Evolutionary conservation across 2,113 vertebrate genomes (phyloP).

Genomic region (Melanotaenia duboulayi): DNA sequence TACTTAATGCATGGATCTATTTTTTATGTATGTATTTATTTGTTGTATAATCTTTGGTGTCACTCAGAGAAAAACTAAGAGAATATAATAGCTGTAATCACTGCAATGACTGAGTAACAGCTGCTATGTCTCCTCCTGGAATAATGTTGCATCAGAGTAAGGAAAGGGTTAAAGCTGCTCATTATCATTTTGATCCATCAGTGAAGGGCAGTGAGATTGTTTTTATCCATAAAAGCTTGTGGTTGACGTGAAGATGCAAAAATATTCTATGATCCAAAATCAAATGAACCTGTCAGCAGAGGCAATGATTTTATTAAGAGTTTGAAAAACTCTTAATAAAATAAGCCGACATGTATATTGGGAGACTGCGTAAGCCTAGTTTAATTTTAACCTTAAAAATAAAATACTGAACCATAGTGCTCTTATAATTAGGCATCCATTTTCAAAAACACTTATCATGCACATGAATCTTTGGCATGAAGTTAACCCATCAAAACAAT

Average conservation of each 20-base stretch:
- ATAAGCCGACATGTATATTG: too few relatives aligned
- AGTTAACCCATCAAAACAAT: too few relatives aligned
- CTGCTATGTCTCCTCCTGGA: not conserved
- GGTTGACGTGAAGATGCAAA: not conserved
- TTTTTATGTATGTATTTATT: not conserved
- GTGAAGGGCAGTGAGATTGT: constrained; percentile 8
- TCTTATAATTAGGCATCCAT: too few relatives aligned
- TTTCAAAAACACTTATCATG: too few relatives aligned
- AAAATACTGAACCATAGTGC: too few relatives aligned
- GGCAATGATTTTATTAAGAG: too few relatives aligned
- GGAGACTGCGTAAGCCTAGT: too few relatives aligned
- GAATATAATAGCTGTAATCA: constrained; percentile 38
- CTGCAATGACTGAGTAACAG: constrained; percentile 30
- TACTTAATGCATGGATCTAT: not conserved
- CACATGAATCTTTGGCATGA: too few relatives aligned
- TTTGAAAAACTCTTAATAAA: too few relatives aligned
- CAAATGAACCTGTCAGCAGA: too few relatives aligned
- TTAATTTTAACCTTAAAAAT: too few relatives aligned
- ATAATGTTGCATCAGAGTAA: not conserved
- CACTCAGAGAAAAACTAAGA: constrained; percentile 1
- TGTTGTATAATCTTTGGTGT: not conserved
- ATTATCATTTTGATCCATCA: not conserved
- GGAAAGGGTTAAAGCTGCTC: constrained; percentile 24
- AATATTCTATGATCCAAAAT: not conserved
- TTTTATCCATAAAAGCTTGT: not conserved